phyloP scores from a whole-genome alignment of 2,113 vertebrate species.

The Nycticorax nycticorax region DNA sequence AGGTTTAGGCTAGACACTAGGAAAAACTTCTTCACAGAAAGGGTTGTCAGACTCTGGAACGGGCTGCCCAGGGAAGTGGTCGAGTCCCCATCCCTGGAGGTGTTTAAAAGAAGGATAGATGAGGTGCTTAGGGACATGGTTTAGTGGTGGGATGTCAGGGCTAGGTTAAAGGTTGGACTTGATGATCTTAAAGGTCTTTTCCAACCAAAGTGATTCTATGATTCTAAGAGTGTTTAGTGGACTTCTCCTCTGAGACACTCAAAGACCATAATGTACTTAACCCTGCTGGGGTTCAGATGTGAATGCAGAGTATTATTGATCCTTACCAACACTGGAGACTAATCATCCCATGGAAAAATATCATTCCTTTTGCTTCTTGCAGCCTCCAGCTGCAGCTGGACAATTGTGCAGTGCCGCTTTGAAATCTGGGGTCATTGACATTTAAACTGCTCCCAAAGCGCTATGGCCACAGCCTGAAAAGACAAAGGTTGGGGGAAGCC shows the following conservation, averaged over 20 bases:
- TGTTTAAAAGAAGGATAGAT: no score
- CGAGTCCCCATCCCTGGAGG: no score
- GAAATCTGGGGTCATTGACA: not conserved
- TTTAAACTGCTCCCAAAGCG: conserved; percentile 14
- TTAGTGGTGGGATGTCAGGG: no score
- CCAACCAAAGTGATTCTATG: no score
- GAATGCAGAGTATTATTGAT: not conserved
- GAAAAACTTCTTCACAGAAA: no score
- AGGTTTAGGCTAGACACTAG: no score
- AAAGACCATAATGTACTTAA: not conserved
- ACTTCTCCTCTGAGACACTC: not conserved
- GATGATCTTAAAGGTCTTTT: no score
- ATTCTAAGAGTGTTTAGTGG: not conserved
- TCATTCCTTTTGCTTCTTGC: not conserved
- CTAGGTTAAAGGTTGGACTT: no score
- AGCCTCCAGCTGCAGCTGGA: not conserved
- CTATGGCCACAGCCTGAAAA: conserved; percentile 32
- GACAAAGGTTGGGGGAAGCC: not conserved
- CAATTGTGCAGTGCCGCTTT: not conserved
- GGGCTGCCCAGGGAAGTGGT: no score
- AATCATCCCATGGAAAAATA: not conserved
- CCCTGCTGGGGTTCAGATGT: not conserved
- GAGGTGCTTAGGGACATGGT: no score
- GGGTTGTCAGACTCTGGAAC: no score
- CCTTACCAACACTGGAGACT: not conserved